These are phyloP conservation scores for Nephila pilipes DNA, from an alignment of 1,140 invertebrate genomes.

Conservation along the genomic window DNA sequence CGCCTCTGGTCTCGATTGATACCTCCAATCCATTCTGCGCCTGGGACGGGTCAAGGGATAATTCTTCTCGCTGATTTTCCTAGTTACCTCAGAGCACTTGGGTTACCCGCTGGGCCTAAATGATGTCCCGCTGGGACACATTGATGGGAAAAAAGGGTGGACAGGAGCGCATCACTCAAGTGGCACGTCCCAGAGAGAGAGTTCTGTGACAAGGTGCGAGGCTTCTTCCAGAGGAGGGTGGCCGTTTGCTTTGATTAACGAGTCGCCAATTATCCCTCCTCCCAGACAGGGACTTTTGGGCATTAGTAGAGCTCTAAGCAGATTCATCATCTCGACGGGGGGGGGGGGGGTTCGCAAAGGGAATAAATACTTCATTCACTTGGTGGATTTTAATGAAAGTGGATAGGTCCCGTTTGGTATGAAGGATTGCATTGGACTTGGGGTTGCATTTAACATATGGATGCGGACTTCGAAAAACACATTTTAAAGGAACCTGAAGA, in stretches of 20 bases:
- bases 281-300: background rate
- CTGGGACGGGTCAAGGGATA: constrained; percentile 50
- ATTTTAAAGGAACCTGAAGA: too few relatives aligned
- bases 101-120: constrained; percentile 51
- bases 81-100: constrained; percentile 34
- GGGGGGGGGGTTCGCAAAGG: too few relatives aligned
- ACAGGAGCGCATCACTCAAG: constrained; percentile 62
- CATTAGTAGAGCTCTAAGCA: background rate
- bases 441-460: too few relatives aligned
- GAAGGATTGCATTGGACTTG: too few relatives aligned
- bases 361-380: background rate
- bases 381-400: background rate
- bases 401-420: background rate
- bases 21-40: constrained; percentile 31
- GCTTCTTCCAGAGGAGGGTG: constrained; percentile 9
- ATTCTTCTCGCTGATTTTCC: constrained; percentile 63
- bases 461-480: too few relatives aligned
- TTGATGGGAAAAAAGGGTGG: constrained; percentile 64
- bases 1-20: constrained; percentile 30
- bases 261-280: constrained; percentile 19
- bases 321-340: constrained; percentile 3
- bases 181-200: background rate
- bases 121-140: constrained; percentile 58
- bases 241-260: constrained; percentile 17
- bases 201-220: background rate